Evolutionary conservation across 2,113 vertebrate genomes (phyloP), one percentile per base, ranked within the genome.

Genomic region (Oncorhynchus gorbuscha): DNA sequence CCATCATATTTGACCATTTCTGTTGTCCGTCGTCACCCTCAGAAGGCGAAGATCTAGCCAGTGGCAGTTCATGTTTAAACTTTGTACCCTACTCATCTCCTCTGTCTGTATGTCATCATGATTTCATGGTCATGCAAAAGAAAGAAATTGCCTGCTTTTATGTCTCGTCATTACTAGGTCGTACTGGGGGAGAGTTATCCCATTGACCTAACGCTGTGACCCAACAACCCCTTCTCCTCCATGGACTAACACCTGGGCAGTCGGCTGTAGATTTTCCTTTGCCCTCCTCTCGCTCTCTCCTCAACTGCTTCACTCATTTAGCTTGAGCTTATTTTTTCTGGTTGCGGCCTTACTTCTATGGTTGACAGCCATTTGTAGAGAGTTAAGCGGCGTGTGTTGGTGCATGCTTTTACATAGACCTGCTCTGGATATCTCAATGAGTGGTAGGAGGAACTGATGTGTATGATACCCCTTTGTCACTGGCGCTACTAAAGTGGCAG

Each of bases 401-500:
- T 35, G 28, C 66, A 35, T 69, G 67, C 67, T 69, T 68, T 32
- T 69, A 45, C 30, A 70, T 30, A 49, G 69, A 45, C 69, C 69
- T 48, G 69, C 67, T 55, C 67, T 69, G 20, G 20, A 20, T 32
- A 32, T 39, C 30, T n/a, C 35, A 12, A 18, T 35, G 67, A 45
- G 30, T 69, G 39, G 4, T 70, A 70, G 11, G 11, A 48, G 69
- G n/a, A 13, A n/a, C n/a, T 22, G 45, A 24, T 24, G 35, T 70
- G 45, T 61, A 80, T 62, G 75, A 24, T 62, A 62, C n/a, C 59
- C 59, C 24, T 68, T 32, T 68, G 66, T 45, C 69, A 77, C 45
- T 20, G 67, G 58, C 77, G 35, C 39, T 68, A 32, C 39, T 51
- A 62, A 69, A 7, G 59, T 80, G 78, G 73, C 72, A 74, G 66